Evolutionary conservation across 2,888 invertebrate species (phyloP), one percentile per base, ranked within the genome.

Genomic region (Acanthosepion lycidas): DNA sequence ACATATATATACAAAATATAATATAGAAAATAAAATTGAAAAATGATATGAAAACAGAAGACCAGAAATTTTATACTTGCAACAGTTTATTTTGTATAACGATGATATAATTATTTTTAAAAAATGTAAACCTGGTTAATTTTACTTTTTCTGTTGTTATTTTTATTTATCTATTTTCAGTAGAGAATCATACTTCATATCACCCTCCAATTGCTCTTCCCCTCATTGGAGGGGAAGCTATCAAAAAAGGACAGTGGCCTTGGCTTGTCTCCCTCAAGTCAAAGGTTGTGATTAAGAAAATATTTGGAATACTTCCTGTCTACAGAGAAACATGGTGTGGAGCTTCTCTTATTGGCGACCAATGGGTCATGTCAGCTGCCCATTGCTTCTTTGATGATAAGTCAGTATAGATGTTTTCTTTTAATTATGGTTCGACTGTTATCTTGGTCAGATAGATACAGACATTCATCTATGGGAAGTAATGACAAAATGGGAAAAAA

Each of bases 161-260:
- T 18, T n/a, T 51, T 49, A 6, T 93, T 28, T 92, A 28, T 26
- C 28, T 53, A 42, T 33, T 51, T 51, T n/a, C 49, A 93, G 93
- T 15, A 0, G n/a, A 28, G 51, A 53, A 93, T 93, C 20, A n/a
- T 9, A 93, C 93, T 42, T 28, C 6, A 5, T 18, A 93, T 49
- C 93, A 93, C 18, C 53, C 28, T 28, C 93, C 93, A 28, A 51
- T 93, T 15, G 49, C 93, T n/a, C 28, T 93, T 26, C n/a, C 51
- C 15, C 53, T 93, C 28, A 99, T 99, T 0, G 99, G 99, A 0
- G 99, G 99, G 8, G 98, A 98, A 98, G 98, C 98, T 20, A 97
- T 99, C 0, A 98, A 98, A 53, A 98, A 98, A 0, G 99, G 99
- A 0, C 98, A 98, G 94, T 99, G 99, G 99, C 99, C 99, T 0